A percentile compares a stretch with the other conserved stretches of the same genome.
phyloP scores from a whole-genome alignment of 2,113 vertebrate genomes.

The Xiphorhynchus elegans region DNA sequence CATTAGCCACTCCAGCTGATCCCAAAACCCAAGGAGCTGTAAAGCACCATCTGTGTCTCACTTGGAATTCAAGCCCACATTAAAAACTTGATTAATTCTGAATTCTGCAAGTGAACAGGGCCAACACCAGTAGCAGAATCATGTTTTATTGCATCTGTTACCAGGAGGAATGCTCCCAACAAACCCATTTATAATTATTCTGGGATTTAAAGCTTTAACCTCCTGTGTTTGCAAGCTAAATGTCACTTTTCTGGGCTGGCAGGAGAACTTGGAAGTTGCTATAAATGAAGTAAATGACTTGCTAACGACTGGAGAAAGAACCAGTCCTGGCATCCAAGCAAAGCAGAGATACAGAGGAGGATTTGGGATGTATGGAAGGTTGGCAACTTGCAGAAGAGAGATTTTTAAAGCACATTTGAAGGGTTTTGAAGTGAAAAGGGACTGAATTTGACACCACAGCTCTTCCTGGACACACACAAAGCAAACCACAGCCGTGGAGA shows the following conservation, averaged over 20 bases:
- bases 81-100: background rate
- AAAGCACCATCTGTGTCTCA: background rate
- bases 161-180: background rate
- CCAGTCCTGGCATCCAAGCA: background rate
- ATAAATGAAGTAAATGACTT: background rate
- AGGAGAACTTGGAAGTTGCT: background rate
- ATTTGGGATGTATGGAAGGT: background rate
- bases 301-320: background rate
- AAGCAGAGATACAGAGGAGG: background rate
- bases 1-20: background rate
- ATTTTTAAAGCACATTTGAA: background rate
- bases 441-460: background rate
- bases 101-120: background rate
- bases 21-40: background rate
- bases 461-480: background rate
- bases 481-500: background rate
- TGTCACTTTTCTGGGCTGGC: background rate
- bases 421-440: background rate
- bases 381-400: background rate
- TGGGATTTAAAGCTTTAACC: background rate
- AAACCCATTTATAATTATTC: background rate
- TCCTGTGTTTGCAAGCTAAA: background rate
- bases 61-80: background rate
- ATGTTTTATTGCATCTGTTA: background rate
- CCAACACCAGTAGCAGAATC: background rate